Base-by-base conservation (phyloP, 2,113 vertebrate species). In the Barnardius zonarius region DNA sequence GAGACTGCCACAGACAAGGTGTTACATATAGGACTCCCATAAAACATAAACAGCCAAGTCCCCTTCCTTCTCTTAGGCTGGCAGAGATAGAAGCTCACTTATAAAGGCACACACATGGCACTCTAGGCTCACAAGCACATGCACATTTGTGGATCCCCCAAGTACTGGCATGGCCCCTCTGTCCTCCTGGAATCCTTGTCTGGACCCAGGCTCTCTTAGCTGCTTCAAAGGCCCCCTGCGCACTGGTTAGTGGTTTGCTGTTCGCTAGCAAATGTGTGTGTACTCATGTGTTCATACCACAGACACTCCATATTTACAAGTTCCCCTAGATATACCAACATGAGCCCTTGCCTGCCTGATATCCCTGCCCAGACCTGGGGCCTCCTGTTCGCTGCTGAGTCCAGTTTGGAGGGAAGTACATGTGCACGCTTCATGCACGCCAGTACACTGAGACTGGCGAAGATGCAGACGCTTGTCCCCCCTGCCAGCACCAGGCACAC, bases 131-230 rank as follows among this genome's bases (percentile, higher is more conserved):
- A 80, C 75, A 80, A 88, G 75, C 39, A n/a, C 57, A 39, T 27
- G 37, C 33, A 35, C 16, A 39, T 66, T 46, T 35, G 59, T 0
- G 2, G 44, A 46, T 67, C 8, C 23, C n/a, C 14, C 23, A 22
- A 91, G 30, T 17, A 61, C 28, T 39, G 43, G 43, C 44, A 46
- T 3, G 12, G 37, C 13, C 28, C 19, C 13, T 30, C 33, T 67
- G 28, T 17, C 52, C 2, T 5, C 19, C 11, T 0, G 0, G 5
- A 5, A 46, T 11, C 20, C 12, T 20, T 54, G 39, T 11, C 68
- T 27, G 73, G 9, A 35, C 13, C 18, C 24, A 5, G 1, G 8
- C 12, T 11, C 24, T 51, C 12, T 69, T 74, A 33, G 6, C 28
- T 54, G 66, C 25, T 39, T 61, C 44, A 41, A 10, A 55, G 49